phyloP scores from a whole-genome alignment of 2,888 invertebrate species.

The Octodonta nipae region DNA sequence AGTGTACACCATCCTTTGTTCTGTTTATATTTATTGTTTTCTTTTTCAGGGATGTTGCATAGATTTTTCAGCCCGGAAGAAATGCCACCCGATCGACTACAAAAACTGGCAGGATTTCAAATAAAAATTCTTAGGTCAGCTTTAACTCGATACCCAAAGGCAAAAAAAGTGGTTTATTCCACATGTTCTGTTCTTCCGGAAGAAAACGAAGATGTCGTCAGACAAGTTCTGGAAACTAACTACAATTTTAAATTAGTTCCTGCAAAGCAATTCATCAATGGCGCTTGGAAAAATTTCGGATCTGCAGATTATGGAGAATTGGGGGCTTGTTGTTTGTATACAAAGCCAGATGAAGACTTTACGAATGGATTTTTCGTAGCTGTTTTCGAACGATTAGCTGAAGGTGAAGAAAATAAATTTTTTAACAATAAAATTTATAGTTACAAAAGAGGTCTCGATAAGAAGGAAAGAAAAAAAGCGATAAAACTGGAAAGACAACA shows the following conservation, averaged over 20 bases:
- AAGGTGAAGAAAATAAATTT: constrained; percentile 31
- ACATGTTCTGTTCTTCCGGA: constrained; percentile 84
- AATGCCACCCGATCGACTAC: constrained; percentile 39
- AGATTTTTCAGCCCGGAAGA: constrained; percentile 32
- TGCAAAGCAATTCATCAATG: constrained; percentile 45
- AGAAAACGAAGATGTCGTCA: constrained; percentile 86
- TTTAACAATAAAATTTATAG: constrained; percentile 19
- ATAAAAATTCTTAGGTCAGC: constrained; percentile 75
- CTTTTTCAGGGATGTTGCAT: constrained; percentile 44
- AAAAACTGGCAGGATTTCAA: constrained; percentile 64
- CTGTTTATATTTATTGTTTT: constrained; percentile 2
- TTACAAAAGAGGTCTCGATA: too few relatives aligned
- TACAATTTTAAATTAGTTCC: constrained; percentile 50
- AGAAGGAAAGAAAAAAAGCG: too few relatives aligned
- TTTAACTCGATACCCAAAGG: constrained; percentile 67
- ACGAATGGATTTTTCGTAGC: constrained; percentile 95
- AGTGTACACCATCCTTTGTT: constrained; percentile 11
- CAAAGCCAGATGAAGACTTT: constrained; percentile 58
- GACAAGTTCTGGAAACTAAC: constrained; percentile 49
- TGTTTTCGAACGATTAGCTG: constrained; percentile 56
- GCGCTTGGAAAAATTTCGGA: constrained; percentile 57
- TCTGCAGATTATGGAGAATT: constrained; percentile 49
- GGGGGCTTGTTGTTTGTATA: constrained; percentile 64
- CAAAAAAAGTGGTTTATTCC: constrained; percentile 81
- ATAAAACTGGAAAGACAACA: too few relatives aligned